Conservation (phyloP, 53 echinoderm and acorn worm species). For the Paelopatides confundens region DNA sequence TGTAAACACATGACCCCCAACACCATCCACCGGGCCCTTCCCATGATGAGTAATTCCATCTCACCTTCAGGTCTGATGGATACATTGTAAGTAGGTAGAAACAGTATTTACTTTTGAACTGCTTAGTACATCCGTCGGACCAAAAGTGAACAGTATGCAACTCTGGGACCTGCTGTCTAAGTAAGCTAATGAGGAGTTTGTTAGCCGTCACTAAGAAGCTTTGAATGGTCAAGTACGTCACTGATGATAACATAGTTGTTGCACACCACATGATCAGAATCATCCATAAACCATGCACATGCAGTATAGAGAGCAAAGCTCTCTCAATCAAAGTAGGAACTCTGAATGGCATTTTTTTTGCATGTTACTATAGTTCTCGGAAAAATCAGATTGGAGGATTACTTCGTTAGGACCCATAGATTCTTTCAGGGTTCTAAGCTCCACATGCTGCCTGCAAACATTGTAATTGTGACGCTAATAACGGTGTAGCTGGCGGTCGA, state of each 20-base stretch:
- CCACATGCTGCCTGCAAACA: background rate
- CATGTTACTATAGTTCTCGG: conserved; percentile 47
- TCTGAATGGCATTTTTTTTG: too few relatives aligned
- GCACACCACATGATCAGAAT: too few relatives aligned
- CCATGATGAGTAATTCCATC: background rate
- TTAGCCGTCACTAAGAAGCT: too few relatives aligned
- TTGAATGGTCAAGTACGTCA: too few relatives aligned
- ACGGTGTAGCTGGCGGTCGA: background rate
- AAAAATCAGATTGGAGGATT: background rate
- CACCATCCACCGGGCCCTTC: background rate
- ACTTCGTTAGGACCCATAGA: background rate
- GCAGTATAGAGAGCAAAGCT: too few relatives aligned
- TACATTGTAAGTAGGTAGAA: background rate
- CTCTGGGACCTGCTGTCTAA: background rate
- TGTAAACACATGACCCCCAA: background rate
- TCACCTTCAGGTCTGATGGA: background rate
- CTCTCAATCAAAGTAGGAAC: too few relatives aligned
- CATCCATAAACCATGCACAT: too few relatives aligned
- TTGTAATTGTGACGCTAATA: conserved; percentile 1
- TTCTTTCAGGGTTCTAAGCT: background rate
- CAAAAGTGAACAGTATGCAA: conserved; percentile 31
- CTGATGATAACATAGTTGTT: too few relatives aligned
- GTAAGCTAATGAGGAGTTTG: too few relatives aligned
- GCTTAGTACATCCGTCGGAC: conserved; percentile 35
- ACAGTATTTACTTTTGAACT: conserved; percentile 39